Percentiles rank a stretch among this genome's conserved stretches.
Evolutionary conservation across 2,113 vertebrate species (phyloP).

Genomic region (Podarcis muralis): DNA sequence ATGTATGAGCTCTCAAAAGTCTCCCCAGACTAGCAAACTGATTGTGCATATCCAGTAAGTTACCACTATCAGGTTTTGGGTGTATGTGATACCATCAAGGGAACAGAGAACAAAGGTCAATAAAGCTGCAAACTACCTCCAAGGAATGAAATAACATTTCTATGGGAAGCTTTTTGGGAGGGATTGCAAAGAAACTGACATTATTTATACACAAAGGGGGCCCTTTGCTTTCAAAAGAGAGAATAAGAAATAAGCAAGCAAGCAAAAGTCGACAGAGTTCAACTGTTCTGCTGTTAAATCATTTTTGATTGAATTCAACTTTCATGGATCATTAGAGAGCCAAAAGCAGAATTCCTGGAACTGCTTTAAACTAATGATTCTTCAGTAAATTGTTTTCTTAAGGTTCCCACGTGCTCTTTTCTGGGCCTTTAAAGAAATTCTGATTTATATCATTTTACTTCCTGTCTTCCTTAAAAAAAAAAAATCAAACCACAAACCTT

Average conservation of each 20-base stretch:
- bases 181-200: slow-evolving; percentile 66
- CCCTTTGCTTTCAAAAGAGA: slow-evolving; percentile 25
- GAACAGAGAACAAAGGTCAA: slow-evolving; percentile 56
- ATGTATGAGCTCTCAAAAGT: slow-evolving; percentile 71
- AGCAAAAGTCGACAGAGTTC: slow-evolving; percentile 64
- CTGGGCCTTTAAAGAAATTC: slow-evolving; percentile 48
- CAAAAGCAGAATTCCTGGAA: slow-evolving; percentile 70
- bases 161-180: slow-evolving; percentile 30
- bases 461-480: slow-evolving; percentile 17
- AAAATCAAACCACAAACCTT: slow-evolving; percentile 12
- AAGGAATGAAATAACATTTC: slow-evolving; percentile 43
- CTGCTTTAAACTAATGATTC: slow-evolving; percentile 76
- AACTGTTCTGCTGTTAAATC: slow-evolving; percentile 73
- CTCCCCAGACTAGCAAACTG: slow-evolving; percentile 68
- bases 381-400: slow-evolving; percentile 76
- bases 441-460: slow-evolving; percentile 44
- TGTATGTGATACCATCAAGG: slow-evolving; percentile 33
- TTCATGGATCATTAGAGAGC: slow-evolving; percentile 80
- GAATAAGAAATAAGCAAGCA: slow-evolving; percentile 57
- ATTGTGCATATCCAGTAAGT: slow-evolving; percentile 64
- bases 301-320: slow-evolving; percentile 82
- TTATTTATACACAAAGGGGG: slow-evolving; percentile 68
- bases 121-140: slow-evolving; percentile 43
- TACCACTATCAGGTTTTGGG: slow-evolving; percentile 51
- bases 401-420: slow-evolving; percentile 47